phyloP scores from a whole-genome alignment of 2,797 vertebrate species.

The Hemibagrus guttatus region DNA sequence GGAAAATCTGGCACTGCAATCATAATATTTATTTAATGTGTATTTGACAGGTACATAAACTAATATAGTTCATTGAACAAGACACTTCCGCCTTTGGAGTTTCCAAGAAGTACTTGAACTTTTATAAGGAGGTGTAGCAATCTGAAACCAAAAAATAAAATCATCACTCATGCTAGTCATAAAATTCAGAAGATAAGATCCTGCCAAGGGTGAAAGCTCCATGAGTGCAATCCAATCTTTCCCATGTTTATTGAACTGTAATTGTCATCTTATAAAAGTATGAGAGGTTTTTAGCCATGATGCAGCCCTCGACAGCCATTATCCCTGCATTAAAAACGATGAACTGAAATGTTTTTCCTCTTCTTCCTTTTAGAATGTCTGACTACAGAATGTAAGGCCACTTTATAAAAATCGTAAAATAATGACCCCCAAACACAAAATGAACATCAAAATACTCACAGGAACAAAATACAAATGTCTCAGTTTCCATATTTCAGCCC shows the following conservation, averaged over 20 bases:
- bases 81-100: constrained; percentile 4
- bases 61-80: not conserved
- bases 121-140: not conserved
- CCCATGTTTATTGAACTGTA: constrained; percentile 1
- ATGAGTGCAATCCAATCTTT: constrained; percentile 3
- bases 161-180: constrained; percentile 9
- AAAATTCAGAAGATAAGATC: constrained; percentile 49
- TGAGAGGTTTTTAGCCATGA: not conserved
- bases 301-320: not conserved
- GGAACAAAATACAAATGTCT: not conserved
- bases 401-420: not conserved
- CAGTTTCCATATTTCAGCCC: not conserved
- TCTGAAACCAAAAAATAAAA: constrained; percentile 24
- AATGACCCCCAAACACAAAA: not conserved
- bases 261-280: constrained; percentile 18
- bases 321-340: not conserved
- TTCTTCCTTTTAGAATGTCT: not conserved
- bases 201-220: constrained; percentile 10
- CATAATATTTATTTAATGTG: constrained; percentile 1
- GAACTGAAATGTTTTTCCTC: not conserved
- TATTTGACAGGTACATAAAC: not conserved
- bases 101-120: not conserved
- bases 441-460: not conserved
- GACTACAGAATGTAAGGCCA: not conserved
- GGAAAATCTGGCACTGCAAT: constrained; percentile 1